phyloP scores from a whole-genome alignment of 2,113 vertebrate genomes.

The Macquaria australasica region DNA sequence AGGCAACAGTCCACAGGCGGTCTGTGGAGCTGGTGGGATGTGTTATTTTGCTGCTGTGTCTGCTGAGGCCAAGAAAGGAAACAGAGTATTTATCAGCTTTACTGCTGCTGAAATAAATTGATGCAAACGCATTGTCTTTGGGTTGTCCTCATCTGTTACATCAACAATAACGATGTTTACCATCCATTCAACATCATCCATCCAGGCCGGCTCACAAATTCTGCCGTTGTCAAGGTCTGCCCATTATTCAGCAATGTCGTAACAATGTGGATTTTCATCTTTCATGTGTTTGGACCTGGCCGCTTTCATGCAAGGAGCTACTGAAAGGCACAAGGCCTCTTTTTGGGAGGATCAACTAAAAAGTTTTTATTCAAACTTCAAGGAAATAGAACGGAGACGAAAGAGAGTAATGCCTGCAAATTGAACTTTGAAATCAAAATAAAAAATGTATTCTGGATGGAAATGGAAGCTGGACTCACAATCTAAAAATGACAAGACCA shows the following conservation, averaged over 20 bases:
- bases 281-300: slow-evolving; percentile 35
- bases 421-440: slow-evolving; percentile 41
- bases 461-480: slow-evolving; percentile 20
- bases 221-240: slow-evolving; percentile 35
- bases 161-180: slow-evolving; percentile 53
- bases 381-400: slow-evolving; percentile 20
- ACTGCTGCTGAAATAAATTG: slow-evolving; percentile 41
- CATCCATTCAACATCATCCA: slow-evolving; percentile 14
- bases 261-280: slow-evolving; percentile 57
- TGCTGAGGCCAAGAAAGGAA: slow-evolving; percentile 30
- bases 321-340: slow-evolving; percentile 6
- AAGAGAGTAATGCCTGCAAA: slow-evolving; percentile 30
- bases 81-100: slow-evolving; percentile 55
- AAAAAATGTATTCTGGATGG: slow-evolving; percentile 18
- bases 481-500: slow-evolving; percentile 4
- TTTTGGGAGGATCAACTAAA: slow-evolving; percentile 8
- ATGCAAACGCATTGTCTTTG: slow-evolving; percentile 44
- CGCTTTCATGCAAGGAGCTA: slow-evolving; percentile 1
- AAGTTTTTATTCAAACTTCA: slow-evolving; percentile 41
- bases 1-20: slow-evolving; percentile 49
- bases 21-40: slow-evolving; percentile 28
- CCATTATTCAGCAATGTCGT: slow-evolving; percentile 51
- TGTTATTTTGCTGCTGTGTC: slow-evolving; percentile 22
- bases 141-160: slow-evolving; percentile 46
- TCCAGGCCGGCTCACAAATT: slow-evolving; percentile 15